Base-by-base conservation (phyloP, 2,888 invertebrate species). In the Conchocele bisecta region DNA sequence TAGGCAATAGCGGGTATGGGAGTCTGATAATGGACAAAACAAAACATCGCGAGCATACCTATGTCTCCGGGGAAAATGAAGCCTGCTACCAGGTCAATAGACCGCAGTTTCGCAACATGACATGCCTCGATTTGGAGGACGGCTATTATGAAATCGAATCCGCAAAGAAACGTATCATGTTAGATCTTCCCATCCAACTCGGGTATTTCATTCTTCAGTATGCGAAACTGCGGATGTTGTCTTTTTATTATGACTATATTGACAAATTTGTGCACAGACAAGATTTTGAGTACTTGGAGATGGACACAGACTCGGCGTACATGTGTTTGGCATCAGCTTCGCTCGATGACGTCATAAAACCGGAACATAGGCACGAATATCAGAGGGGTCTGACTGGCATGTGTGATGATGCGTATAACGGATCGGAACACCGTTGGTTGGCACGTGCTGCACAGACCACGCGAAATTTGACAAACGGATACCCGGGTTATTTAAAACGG, bases 291-390 rank as follows among this genome's bases (percentile, higher is more conserved):
- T 64, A 67, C 13, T 61, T 60, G 35, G 57, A 74, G 37, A 73
- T 73, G 74, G 78, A 81, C 44, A 81, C 76, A n/a, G 75, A 78
- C 29, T 24, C 24, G 4, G 41, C 53, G 9, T 69, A 69, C n/a
- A n/a, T n/a, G n/a, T n/a, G n/a, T n/a, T n/a, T n/a, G n/a, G n/a
- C n/a, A n/a, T n/a, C n/a, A n/a, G n/a, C n/a, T n/a, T n/a, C n/a
- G n/a, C n/a, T n/a, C n/a, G n/a, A n/a, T n/a, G n/a, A n/a, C n/a
- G n/a, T n/a, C n/a, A n/a, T n/a, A n/a, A n/a, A n/a, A n/a, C n/a
- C n/a, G n/a, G n/a, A n/a, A n/a, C n/a, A n/a, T n/a, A n/a, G n/a
- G n/a, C n/a, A n/a, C n/a, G n/a, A n/a, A n/a, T n/a, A n/a, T n/a
- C n/a, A n/a, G n/a, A n/a, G n/a, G n/a, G n/a, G n/a, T n/a, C n/a